Evolutionary conservation across 1,140 invertebrate species (phyloP), one percentile per base, ranked within the genome.

Genomic region (Mamestra configurata): DNA sequence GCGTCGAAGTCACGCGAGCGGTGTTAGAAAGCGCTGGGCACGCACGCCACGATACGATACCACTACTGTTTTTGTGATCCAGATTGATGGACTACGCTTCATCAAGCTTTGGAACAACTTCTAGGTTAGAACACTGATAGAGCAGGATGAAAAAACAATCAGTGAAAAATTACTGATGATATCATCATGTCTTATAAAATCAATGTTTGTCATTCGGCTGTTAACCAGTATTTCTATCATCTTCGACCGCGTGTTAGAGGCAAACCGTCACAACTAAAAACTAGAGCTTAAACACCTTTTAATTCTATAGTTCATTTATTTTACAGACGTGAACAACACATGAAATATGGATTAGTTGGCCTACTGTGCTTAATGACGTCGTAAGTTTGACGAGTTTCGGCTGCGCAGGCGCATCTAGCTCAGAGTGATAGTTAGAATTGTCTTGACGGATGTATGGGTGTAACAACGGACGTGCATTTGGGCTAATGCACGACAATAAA

Each of bases 1-100:
- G 22, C 18, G 24, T 15, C 55, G 13, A 18, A 73, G 53, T 64
- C 73, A 76, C 73, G 73, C 73, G 35, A 76, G 18, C 51, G 24
- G 57, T 64, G 73, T 51, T 76, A 76, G 73, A 76, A 76, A 76
- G 73, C 73, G 73, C 57, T n/a, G 20, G 22, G n/a, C 57, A 76
- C 66, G 40, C 40, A 76, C 24, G 57, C n/a, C 70, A 35, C 24
- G 57, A 59, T 49, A n/a, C 15, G 43, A 49, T n/a, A 49, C 15
- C 24, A 15, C 35, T 13, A 43, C 55, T 35, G 73, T 61, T 64
- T 76, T 76, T 76, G 55, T 76, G 22, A 76, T 76, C 37, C 40
- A 76, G 73, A 64, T 64, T 61, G 57, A 46, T 51, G 24, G 27
- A 59, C 37, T 13, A 20, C 55, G 57, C 43, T 57, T 71, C 46